These are phyloP conservation scores for Neoseiulus cucumeris DNA, from an alignment of 1,140 invertebrate species.

Conservation along the genomic window DNA sequence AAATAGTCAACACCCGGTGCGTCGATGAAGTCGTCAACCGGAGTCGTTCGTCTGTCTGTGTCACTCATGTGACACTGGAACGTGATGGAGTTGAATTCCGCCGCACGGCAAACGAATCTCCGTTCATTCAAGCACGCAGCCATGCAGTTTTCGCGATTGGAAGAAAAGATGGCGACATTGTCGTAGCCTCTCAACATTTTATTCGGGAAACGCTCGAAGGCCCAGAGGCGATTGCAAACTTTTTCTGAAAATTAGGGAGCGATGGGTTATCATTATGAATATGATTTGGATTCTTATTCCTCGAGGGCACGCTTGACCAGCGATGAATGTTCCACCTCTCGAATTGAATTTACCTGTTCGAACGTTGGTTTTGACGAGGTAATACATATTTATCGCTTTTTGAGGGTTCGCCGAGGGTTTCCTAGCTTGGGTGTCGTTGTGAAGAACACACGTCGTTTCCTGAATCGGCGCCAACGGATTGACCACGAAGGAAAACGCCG, in stretches of 20 bases:
- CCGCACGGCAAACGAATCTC: constrained; percentile 69
- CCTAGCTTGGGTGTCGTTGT: constrained; percentile 70
- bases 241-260: constrained; percentile 41
- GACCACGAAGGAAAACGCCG: constrained; percentile 70
- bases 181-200: constrained; percentile 70
- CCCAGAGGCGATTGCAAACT: constrained; percentile 70
- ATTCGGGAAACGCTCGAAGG: constrained; percentile 76
- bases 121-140: constrained; percentile 77
- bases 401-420: constrained; percentile 56
- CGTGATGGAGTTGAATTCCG: constrained; percentile 79
- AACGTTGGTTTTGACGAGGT: constrained; percentile 80
- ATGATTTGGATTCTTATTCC: background rate
- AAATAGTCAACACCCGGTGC: constrained; percentile 81
- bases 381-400: constrained; percentile 71
- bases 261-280: background rate
- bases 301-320: too few species aligned
- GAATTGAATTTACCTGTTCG: constrained; percentile 41
- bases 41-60: constrained; percentile 56
- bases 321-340: too few species aligned
- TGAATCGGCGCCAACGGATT: constrained; percentile 74
- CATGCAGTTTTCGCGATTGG: constrained; percentile 75
- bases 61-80: constrained; percentile 72
- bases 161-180: constrained; percentile 74
- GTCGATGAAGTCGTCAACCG: constrained; percentile 49
- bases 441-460: constrained; percentile 72